These are phyloP conservation scores for Chymomyza caudatula DNA, from an alignment of 2,888 invertebrate genomes.

Conservation along the genomic window DNA sequence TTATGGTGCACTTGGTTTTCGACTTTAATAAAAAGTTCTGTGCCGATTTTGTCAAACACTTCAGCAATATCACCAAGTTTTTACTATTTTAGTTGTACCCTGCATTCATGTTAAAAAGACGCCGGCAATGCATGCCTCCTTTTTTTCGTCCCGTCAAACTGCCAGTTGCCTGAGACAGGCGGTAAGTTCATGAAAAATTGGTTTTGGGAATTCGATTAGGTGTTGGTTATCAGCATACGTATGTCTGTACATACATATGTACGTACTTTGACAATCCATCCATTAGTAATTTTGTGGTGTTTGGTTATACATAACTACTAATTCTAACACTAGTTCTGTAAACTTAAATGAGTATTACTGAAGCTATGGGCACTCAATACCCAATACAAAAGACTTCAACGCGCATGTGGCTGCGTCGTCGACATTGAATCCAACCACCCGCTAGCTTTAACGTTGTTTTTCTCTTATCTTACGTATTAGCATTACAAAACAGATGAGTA, in stretches of 20 bases:
- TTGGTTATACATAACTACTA: neutral
- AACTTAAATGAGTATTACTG: neutral
- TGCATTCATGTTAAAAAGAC: neutral
- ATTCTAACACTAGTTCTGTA: neutral
- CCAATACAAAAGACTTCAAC: slow-evolving; percentile 67
- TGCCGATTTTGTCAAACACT: neutral
- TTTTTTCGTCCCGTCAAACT: neutral
- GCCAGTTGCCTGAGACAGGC: neutral
- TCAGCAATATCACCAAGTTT: neutral
- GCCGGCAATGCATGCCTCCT: neutral
- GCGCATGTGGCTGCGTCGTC: slow-evolving; percentile 2
- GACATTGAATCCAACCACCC: neutral
- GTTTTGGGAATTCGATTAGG: neutral
- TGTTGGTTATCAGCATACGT: too few species aligned
- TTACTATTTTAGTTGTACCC: neutral
- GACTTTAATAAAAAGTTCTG: neutral
- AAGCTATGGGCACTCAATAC: neutral
- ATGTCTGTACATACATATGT: neutral
- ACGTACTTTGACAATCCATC: neutral
- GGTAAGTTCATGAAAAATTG: neutral
- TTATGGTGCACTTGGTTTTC: neutral
- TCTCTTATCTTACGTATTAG: slow-evolving; percentile 53
- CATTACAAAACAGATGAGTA: slow-evolving; percentile 61
- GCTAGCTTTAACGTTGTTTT: neutral
- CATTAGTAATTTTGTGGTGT: neutral